Conservation (phyloP, 2,888 invertebrate species). For the Coecobrya sp. region DNA sequence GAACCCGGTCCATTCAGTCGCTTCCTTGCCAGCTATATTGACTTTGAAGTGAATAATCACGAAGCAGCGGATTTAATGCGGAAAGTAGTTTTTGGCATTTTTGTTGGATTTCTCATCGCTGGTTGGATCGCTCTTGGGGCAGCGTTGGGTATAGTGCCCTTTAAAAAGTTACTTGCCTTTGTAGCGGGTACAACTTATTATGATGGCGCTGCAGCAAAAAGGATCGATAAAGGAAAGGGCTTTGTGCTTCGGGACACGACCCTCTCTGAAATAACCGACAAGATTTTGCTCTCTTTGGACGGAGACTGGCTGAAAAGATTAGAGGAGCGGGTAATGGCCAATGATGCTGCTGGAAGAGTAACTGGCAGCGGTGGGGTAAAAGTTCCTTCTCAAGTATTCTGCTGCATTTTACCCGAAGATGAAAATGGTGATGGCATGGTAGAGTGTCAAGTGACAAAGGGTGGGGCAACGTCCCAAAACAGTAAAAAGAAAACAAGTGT, state of each 20-base stretch:
- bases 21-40: constrained; percentile 82
- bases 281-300: constrained; percentile 84
- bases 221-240: constrained; percentile 45
- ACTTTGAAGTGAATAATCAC: constrained; percentile 85
- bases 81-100: constrained; percentile 72
- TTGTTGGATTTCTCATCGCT: constrained; percentile 80
- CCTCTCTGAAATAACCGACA: constrained; percentile 80
- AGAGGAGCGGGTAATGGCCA: constrained; percentile 79
- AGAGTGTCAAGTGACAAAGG: constrained; percentile 82
- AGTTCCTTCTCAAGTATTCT: constrained; percentile 82
- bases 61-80: constrained; percentile 83
- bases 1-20: constrained; percentile 81
- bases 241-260: constrained; percentile 64
- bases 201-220: constrained; percentile 34
- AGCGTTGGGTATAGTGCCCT: constrained; percentile 79
- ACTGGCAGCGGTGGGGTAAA: constrained; percentile 28
- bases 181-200: constrained; percentile 30
- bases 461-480: not conserved
- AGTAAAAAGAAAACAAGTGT: constrained; percentile 59
- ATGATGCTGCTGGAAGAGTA: not conserved
- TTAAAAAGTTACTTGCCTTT: constrained; percentile 72
- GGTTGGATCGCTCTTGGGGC: constrained; percentile 84
- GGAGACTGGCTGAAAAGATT: constrained; percentile 84
- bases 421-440: constrained; percentile 79
- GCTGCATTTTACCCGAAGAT: constrained; percentile 84